Evolutionary conservation across 2,113 vertebrate genomes (phyloP).

Genomic region (Periophthalmodon schlosseri): DNA sequence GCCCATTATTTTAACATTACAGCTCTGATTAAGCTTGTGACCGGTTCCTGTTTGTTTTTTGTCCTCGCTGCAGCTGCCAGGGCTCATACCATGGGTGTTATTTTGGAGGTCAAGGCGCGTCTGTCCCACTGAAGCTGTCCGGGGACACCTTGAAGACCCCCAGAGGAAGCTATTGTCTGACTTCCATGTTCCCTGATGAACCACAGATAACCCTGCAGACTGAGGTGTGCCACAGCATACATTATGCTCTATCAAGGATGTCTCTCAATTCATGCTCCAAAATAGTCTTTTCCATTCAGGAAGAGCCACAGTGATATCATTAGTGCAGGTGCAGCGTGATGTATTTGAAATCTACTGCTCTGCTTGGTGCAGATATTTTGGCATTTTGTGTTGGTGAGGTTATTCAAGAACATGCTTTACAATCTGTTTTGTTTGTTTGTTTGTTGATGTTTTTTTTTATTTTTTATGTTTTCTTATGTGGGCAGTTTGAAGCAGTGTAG

Average conservation of each 20-base stretch:
- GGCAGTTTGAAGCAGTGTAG: too few species aligned
- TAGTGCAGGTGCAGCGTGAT: constrained; percentile 4
- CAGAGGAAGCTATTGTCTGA: constrained; percentile 74
- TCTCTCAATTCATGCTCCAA: constrained; percentile 69
- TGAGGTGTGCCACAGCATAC: constrained; percentile 62
- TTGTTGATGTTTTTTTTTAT: too few species aligned
- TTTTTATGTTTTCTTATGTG: too few species aligned
- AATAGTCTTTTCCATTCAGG: constrained; percentile 58
- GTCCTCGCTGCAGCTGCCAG: constrained; percentile 74
- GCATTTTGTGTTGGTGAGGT: neutral
- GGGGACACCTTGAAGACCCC: constrained; percentile 48
- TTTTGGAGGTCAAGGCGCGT: constrained; percentile 54
- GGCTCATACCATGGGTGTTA: constrained; percentile 62
- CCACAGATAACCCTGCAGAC: constrained; percentile 73
- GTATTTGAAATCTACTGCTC: neutral
- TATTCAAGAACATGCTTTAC: too few species aligned
- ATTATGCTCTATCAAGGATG: constrained; percentile 66
- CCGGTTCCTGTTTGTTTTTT: constrained; percentile 57
- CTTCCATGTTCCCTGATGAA: constrained; percentile 80
- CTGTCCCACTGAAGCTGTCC: constrained; percentile 53
- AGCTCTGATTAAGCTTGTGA: constrained; percentile 31
- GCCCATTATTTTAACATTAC: constrained; percentile 53
- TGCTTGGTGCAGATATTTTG: neutral
- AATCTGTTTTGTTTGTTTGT: too few species aligned
- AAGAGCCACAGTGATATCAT: constrained; percentile 32